phyloP scores from a whole-genome alignment of 2,888 invertebrate species.

The Minunthozetes semirufus region DNA sequence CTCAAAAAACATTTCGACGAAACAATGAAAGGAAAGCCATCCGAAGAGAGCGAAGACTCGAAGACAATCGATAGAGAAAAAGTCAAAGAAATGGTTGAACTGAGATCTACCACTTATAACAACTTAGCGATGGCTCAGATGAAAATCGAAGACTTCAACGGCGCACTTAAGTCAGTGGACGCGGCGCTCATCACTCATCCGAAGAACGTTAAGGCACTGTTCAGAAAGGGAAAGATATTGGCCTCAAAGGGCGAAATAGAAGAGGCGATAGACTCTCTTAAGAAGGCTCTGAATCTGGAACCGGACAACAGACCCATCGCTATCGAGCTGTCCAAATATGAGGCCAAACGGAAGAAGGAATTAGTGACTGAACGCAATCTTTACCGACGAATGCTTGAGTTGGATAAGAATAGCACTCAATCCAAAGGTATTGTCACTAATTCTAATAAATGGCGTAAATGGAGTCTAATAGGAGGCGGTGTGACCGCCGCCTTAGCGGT shows the following conservation, averaged over 20 bases:
- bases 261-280: constrained; percentile 62
- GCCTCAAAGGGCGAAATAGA: constrained; percentile 62
- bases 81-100: constrained; percentile 64
- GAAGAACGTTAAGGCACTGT: constrained; percentile 80
- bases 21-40: constrained; percentile 10
- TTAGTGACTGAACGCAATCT: constrained; percentile 59
- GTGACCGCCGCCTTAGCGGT: background rate
- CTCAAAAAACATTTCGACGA: constrained; percentile 18
- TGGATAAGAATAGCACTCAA: constrained; percentile 5
- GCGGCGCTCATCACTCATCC: constrained; percentile 76
- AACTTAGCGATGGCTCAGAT: constrained; percentile 88
- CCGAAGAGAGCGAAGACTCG: background rate
- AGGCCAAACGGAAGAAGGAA: constrained; percentile 56
- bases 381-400: constrained; percentile 59
- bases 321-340: constrained; percentile 55
- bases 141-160: constrained; percentile 72
- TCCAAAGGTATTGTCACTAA: constrained; percentile 10
- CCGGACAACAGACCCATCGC: constrained; percentile 60
- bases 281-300: constrained; percentile 59
- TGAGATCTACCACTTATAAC: constrained; percentile 75
- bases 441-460: constrained; percentile 12
- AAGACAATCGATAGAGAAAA: constrained; percentile 48
- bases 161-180: constrained; percentile 73
- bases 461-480: background rate
- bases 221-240: constrained; percentile 70